Percentiles rank a stretch among this genome's conserved stretches.
Evolutionary conservation across 2,888 invertebrate genomes (phyloP).

Genomic region (Phengaris arion): DNA sequence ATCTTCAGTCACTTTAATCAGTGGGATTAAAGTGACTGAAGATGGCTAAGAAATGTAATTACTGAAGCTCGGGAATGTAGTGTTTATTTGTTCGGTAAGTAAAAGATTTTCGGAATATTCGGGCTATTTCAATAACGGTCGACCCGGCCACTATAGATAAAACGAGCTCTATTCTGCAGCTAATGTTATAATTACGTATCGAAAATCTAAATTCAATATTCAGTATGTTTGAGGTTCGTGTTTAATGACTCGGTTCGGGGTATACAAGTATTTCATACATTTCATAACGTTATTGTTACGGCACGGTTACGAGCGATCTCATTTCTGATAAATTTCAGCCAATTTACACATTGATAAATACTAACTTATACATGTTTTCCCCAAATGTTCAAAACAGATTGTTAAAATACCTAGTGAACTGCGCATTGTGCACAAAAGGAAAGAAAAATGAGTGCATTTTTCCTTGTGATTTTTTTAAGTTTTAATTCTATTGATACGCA

Average conservation of each 20-base stretch:
- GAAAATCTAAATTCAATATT: constrained; percentile 13
- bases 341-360: too few species aligned
- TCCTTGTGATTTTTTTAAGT: not conserved
- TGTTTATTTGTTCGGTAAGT: constrained; percentile 19
- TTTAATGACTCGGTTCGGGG: not conserved
- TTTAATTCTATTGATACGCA: too few species aligned
- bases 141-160: constrained; percentile 21
- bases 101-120: constrained; percentile 13
- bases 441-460: not conserved
- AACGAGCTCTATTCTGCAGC: constrained; percentile 2
- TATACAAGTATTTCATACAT: constrained; percentile 12
- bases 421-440: not conserved
- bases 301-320: too few species aligned
- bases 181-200: constrained; percentile 16
- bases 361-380: too few species aligned
- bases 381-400: too few species aligned
- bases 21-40: not conserved
- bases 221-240: constrained; percentile 15
- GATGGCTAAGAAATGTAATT: not conserved
- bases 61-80: not conserved
- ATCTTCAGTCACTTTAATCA: too few species aligned
- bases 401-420: too few species aligned
- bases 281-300: not conserved
- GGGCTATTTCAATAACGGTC: constrained; percentile 24
- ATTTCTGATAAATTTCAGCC: too few species aligned